Evolutionary conservation across 1,140 invertebrate genomes (phyloP), one percentile per base, ranked within the genome.

Genomic region (Euborellia annulipes): DNA sequence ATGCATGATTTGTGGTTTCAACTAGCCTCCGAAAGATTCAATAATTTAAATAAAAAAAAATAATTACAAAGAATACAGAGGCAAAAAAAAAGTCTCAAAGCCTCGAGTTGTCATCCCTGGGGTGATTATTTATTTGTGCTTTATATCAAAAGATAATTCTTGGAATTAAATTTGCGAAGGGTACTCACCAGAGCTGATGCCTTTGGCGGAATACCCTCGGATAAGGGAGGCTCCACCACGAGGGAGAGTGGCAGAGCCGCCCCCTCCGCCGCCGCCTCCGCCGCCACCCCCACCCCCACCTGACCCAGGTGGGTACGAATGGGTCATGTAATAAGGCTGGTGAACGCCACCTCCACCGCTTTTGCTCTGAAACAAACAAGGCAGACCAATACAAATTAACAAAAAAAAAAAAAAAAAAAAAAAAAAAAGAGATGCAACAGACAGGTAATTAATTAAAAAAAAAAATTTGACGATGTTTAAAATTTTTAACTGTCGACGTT

Each of bases 201-300:
- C 55, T 53, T 72, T 72, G 22, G 79, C 76, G 30, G 79, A 81
- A 56, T 79, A 82, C 3, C 78, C 71, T 38, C 79, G 63, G 18
- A 81, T 62, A 22, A 79, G 61, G 3, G 75, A 60, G 4, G 75
- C 73, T 16, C 75, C 71, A 8, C 76, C 63, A 1, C 76, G 76
- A 19, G 79, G 53, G 1, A 75, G 78, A 27, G 71, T 72, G 23
- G 67, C 66, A 2, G 64, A 63, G 6, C 72, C 71, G 13, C 32
- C 30, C n/a, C 19, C 38, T 3, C 36, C 36, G 2, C 17, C 27
- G 11, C 36, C 18, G 3, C 50, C 52, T 6, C 4, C 4, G 4
- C 23, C 23, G 6, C 72, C 71, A 17, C 30, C 30, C n/a, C 19
- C 38, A 3, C 36, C 36, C 2, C 17, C 27, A 9, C 36, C 18